Percentiles rank a stretch among this genome's conserved stretches.
phyloP scores from a whole-genome alignment of 1,140 invertebrate species.

The Zaprionus nigranus region DNA sequence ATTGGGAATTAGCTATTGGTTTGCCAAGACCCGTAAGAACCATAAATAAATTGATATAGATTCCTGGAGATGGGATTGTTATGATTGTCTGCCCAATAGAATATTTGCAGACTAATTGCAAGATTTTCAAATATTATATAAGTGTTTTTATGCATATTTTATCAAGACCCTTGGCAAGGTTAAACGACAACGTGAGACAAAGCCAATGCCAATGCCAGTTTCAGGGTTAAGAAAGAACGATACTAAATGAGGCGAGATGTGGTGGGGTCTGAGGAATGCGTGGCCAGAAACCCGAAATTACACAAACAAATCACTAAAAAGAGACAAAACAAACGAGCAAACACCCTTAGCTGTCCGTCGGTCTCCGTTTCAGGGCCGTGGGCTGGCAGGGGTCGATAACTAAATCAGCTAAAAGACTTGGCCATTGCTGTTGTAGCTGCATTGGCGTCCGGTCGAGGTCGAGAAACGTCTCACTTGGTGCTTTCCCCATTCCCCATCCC shows the following conservation, averaged over 20 bases:
- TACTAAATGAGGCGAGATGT: neutral
- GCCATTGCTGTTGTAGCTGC: conserved; percentile 44
- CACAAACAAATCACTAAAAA: neutral
- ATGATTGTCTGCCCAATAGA: no score
- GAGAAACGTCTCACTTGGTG: conserved; percentile 13
- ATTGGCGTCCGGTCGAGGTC: conserved; percentile 41
- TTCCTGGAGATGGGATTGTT: no score
- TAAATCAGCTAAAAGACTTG: conserved; percentile 69
- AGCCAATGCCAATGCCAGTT: conserved; percentile 2
- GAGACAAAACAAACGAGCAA: conserved; percentile 15
- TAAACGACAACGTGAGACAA: neutral
- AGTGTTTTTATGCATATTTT: neutral
- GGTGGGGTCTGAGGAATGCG: neutral
- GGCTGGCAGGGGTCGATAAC: conserved; percentile 34
- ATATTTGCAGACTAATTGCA: no score
- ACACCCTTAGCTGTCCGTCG: neutral
- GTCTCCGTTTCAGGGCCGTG: neutral
- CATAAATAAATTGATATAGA: no score
- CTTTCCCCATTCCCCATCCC: neutral
- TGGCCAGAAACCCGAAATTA: neutral
- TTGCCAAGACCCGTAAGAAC: no score
- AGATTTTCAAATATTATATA: neutral
- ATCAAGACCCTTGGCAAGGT: neutral
- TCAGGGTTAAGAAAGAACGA: neutral
- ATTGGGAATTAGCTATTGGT: no score